Base-by-base conservation (phyloP, 2,888 invertebrate species). In the Trachelus stipa region DNA sequence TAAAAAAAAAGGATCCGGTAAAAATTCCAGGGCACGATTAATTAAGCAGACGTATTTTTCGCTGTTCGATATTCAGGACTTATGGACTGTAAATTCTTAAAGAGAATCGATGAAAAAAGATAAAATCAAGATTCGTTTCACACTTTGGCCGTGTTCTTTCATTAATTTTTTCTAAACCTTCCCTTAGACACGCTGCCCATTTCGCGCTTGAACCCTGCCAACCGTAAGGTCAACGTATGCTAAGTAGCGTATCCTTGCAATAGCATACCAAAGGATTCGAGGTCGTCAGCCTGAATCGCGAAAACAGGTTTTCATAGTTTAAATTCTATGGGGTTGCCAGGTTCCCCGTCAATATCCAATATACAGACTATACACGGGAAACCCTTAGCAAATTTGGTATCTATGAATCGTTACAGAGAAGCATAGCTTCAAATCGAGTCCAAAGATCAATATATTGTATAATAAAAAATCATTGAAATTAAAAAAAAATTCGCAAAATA, bases 231-330 rank as follows among this genome's bases (percentile, higher is more conserved):
- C 33, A 34, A 73, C 74, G 35, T 34, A 73, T 73, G 35, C 35
- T 73, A 73, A 73, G 74, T 73, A 34, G 74, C 71, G 71, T 71
- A 34, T 71, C 71, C 71, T 71, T 71, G 71, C 71, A 34, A 31
- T 71, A 71, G 33, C 71, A 71, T 31, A 34, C 71, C 71, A 30
- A 23, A 56, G 40, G 40, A 15, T 56, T 56, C 23, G 40, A 56
- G 40, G 40, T 56, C 23, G 40, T 56, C 40, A 56, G 40, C 40
- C 40, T 56, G 40, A 56, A 56, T 56, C 40, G 40, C 40, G 40
- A 56, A 56, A 73, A 73, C 74, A 73, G 35, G 74, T 73, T 73
- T 73, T 12, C 31, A 34, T 56, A 30, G 35, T 33, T 73, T 73
- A 34, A 73, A 34, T 34, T 73, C 74, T 30, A 34, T 35, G 23